phyloP scores from a whole-genome alignment of 1,140 invertebrate species.

The Drosophila sp. region DNA sequence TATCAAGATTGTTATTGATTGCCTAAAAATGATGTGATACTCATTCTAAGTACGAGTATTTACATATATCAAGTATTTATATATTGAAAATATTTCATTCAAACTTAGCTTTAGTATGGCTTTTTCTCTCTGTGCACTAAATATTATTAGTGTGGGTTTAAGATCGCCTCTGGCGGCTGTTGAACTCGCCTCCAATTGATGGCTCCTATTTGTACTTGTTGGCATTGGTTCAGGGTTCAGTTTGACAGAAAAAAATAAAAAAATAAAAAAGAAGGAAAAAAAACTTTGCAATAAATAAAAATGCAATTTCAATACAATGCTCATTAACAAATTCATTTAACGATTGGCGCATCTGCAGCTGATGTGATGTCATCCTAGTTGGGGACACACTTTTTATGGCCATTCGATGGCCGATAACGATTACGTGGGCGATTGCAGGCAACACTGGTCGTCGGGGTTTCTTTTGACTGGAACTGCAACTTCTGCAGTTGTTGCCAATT shows the following conservation, averaged over 20 bases:
- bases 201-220: background rate
- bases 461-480: constrained; percentile 19
- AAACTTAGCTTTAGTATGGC: too few relatives aligned
- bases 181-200: constrained; percentile 46
- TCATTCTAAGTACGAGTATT: too few relatives aligned
- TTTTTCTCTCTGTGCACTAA: too few relatives aligned
- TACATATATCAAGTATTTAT: too few relatives aligned
- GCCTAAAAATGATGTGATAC: too few relatives aligned
- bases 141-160: constrained; percentile 54
- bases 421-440: constrained; percentile 60
- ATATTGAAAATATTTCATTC: too few relatives aligned
- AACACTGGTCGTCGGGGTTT: background rate
- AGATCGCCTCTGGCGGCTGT: constrained; percentile 56
- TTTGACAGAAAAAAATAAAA: constrained; percentile 7
- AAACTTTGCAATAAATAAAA: too few relatives aligned
- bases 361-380: constrained; percentile 49
- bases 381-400: constrained; percentile 76
- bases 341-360: constrained; percentile 40
- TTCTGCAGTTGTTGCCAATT: constrained; percentile 62
- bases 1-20: too few relatives aligned
- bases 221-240: constrained; percentile 1
- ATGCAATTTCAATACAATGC: constrained; percentile 38
- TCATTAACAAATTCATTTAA: constrained; percentile 75
- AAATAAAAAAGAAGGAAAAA: background rate
- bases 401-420: constrained; percentile 62